These are phyloP conservation scores for Drosophila dunni DNA, from an alignment of 1,140 invertebrate species.

Conservation along the genomic window DNA sequence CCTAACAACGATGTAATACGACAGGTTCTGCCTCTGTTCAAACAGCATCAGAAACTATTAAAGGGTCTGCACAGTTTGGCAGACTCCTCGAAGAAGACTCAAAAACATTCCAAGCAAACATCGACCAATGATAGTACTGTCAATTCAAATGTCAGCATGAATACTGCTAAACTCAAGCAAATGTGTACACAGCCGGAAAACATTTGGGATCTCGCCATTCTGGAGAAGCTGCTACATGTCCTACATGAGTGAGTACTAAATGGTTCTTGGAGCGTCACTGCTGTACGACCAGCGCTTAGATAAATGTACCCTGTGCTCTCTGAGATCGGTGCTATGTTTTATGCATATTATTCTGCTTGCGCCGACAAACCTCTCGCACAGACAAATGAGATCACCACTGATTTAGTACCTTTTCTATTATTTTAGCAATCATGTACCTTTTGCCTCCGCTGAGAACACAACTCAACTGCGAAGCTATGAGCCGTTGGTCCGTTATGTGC, in stretches of 20 bases:
- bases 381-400: neutral
- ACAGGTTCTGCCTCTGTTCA: constrained; percentile 70
- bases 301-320: too few species aligned
- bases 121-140: constrained; percentile 32
- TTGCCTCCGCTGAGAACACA: constrained; percentile 61
- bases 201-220: constrained; percentile 76
- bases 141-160: constrained; percentile 63
- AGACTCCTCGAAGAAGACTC: constrained; percentile 55
- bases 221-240: constrained; percentile 68
- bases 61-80: constrained; percentile 53
- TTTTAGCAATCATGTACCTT: constrained; percentile 71
- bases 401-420: neutral
- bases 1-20: constrained; percentile 59
- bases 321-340: too few species aligned
- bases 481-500: constrained; percentile 69
- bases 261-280: too few species aligned
- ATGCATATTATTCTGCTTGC: too few species aligned
- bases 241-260: constrained; percentile 63
- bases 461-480: constrained; percentile 59
- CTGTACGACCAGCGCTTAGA: too few species aligned
- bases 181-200: constrained; percentile 69
- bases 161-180: constrained; percentile 56
- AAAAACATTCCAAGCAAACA: constrained; percentile 57
- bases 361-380: neutral
- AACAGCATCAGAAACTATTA: constrained; percentile 61